Evolutionary conservation across 2,113 vertebrate genomes (phyloP), one percentile per base, ranked within the genome.

Genomic region (Ursus arctos): DNA sequence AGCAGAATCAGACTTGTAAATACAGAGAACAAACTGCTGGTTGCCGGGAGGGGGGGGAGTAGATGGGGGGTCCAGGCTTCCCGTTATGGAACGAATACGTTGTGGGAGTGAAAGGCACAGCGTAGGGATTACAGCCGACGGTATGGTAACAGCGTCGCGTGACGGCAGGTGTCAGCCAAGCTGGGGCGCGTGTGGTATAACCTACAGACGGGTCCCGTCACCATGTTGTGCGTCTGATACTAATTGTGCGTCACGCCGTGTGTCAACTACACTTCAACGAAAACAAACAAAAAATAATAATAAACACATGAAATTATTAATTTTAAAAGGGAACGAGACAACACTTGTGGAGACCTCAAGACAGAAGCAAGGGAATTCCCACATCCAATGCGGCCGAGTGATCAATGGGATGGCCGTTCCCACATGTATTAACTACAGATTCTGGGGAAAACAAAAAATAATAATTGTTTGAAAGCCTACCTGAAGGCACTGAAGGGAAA

Each of bases 141-240:
- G 24, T 28, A 10, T 28, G 10, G 0, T 12, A 11, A 26, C 9
- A 18, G 61, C 10, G 3, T 6, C 6, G 0, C 16, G 57, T 10
- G 57, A 21, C 24, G 57, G 57, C 53, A 53, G 53, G 53, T 53
- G 57, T 11, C 28, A 2, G 57, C 57, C 57, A 6, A 24, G 3
- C 61, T 28, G 61, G 61, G 61, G 10, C 6, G 61, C 11, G 9
- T 2, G 10, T 8, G 11, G 11, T 22, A 11, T 10, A 10, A 22
- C 59, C 7, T 11, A 3, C 24, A 26, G 59, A 24, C 26, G 13
- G 11, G 61, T 65, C 28, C 18, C 2, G 15, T 6, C 13, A 11
- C 63, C 14, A 19, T 8, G 63, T 6, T n/a, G 7, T 8, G 2
- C 15, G 1, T 33, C 65, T 69, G 65, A n/a, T 16, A 3, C 33